Conservation (phyloP, 2,888 invertebrate genomes). For the Balanococcus diminutus region DNA sequence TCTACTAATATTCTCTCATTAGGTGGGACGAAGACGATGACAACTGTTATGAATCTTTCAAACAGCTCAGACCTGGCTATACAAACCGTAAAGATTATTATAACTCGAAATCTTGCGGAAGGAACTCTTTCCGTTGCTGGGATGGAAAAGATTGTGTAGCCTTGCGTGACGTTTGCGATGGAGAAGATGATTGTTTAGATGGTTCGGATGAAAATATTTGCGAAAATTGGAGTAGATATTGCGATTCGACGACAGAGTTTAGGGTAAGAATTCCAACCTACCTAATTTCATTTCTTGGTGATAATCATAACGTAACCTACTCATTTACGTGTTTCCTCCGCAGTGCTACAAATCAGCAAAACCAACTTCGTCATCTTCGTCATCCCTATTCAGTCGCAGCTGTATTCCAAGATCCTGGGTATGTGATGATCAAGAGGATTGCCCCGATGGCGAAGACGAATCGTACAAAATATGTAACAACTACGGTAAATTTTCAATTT, state of each 20-base stretch:
- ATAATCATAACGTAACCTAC: too few species aligned
- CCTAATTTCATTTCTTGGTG: not conserved
- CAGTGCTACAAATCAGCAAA: slow-evolving; percentile 56
- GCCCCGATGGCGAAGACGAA: slow-evolving; percentile 62
- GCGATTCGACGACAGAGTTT: slow-evolving; percentile 56
- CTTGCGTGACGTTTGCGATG: slow-evolving; percentile 58
- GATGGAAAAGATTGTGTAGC: slow-evolving; percentile 58
- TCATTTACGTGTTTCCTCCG: not conserved
- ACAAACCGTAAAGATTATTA: slow-evolving; percentile 55
- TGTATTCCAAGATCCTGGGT: slow-evolving; percentile 61
- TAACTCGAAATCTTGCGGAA: slow-evolving; percentile 55
- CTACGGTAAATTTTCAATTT: slow-evolving; percentile 33
- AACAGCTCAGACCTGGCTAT: slow-evolving; percentile 53
- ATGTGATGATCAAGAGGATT: slow-evolving; percentile 62
- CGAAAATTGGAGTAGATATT: slow-evolving; percentile 56
- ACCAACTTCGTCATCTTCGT: slow-evolving; percentile 47
- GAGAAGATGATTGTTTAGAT: slow-evolving; percentile 58
- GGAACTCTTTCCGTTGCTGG: slow-evolving; percentile 58
- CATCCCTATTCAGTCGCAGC: slow-evolving; percentile 51
- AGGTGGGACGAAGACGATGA: slow-evolving; percentile 60
- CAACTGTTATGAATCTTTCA: slow-evolving; percentile 57
- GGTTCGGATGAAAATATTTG: slow-evolving; percentile 59
- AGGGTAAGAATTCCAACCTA: slow-evolving; percentile 55
- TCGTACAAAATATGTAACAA: slow-evolving; percentile 49
- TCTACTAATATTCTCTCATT: not conserved